These are phyloP conservation scores for Brachymystax lenok DNA, from an alignment of 2,797 vertebrate species.

Conservation along the genomic window DNA sequence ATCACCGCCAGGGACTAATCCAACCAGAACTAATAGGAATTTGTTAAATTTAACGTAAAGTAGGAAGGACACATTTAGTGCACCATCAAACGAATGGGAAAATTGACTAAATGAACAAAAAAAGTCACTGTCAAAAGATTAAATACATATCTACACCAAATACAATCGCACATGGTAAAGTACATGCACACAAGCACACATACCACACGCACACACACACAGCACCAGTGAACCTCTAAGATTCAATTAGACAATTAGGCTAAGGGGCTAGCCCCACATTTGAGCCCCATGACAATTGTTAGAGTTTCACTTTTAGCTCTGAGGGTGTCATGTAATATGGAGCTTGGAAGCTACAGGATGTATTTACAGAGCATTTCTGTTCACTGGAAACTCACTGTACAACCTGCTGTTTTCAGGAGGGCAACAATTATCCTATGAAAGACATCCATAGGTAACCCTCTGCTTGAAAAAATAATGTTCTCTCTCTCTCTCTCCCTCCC, in stretches of 20 bases:
- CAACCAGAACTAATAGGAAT: slow-evolving; percentile 50
- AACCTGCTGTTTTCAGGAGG: not conserved
- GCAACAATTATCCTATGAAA: not conserved
- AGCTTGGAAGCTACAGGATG: not conserved
- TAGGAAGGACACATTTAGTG: slow-evolving; percentile 35
- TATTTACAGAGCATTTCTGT: not conserved
- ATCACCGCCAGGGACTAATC: slow-evolving; percentile 30
- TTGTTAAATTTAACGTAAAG: slow-evolving; percentile 52
- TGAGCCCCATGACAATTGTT: not conserved
- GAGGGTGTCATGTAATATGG: not conserved
- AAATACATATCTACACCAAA: not conserved
- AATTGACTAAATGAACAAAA: slow-evolving; percentile 19
- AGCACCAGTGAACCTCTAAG: not conserved
- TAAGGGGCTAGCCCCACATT: not conserved
- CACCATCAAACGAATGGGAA: slow-evolving; percentile 31
- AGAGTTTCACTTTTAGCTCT: not conserved
- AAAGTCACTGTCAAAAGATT: slow-evolving; percentile 8
- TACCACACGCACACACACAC: not conserved
- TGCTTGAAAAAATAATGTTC: not conserved
- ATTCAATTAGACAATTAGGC: not conserved
- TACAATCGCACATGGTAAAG: not conserved
- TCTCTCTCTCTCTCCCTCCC: not conserved
- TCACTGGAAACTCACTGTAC: too few relatives aligned
- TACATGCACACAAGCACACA: not conserved
- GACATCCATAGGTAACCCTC: not conserved